phyloP scores from a whole-genome alignment of 1,140 invertebrate genomes.

The Paracyclopina nana region DNA sequence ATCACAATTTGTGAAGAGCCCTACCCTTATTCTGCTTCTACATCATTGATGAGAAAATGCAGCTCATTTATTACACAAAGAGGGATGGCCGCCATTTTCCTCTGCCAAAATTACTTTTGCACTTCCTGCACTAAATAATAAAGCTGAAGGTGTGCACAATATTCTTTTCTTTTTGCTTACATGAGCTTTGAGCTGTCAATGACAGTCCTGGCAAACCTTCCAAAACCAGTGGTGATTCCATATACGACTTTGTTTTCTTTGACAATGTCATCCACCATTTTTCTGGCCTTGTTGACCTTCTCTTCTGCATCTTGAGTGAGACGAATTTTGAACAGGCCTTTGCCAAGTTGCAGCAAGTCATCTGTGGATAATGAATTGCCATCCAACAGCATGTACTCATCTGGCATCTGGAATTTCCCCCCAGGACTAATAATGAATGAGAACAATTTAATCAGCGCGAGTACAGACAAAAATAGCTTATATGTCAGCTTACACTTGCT shows the following conservation, averaged over 20 bases:
- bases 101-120: too few relatives aligned
- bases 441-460: neutral
- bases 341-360: slow-evolving; percentile 36
- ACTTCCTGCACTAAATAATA: too few relatives aligned
- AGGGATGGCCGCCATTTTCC: too few relatives aligned
- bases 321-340: slow-evolving; percentile 37
- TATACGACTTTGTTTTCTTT: slow-evolving; percentile 44
- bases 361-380: slow-evolving; percentile 36
- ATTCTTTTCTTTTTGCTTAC: too few relatives aligned
- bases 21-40: too few relatives aligned
- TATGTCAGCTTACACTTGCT: slow-evolving; percentile 33
- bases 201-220: slow-evolving; percentile 43
- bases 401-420: slow-evolving; percentile 18
- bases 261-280: slow-evolving; percentile 39
- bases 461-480: neutral
- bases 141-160: too few relatives aligned
- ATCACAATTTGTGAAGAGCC: too few relatives aligned
- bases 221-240: slow-evolving; percentile 55
- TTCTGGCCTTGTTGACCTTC: slow-evolving; percentile 32
- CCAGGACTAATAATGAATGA: slow-evolving; percentile 17
- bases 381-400: slow-evolving; percentile 34
- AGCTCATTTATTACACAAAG: too few relatives aligned
- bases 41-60: too few relatives aligned
- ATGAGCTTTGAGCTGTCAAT: slow-evolving; percentile 39
- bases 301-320: slow-evolving; percentile 35